phyloP scores from a whole-genome alignment of 2,113 vertebrate genomes.

The Onychostruthus taczanowskii region DNA sequence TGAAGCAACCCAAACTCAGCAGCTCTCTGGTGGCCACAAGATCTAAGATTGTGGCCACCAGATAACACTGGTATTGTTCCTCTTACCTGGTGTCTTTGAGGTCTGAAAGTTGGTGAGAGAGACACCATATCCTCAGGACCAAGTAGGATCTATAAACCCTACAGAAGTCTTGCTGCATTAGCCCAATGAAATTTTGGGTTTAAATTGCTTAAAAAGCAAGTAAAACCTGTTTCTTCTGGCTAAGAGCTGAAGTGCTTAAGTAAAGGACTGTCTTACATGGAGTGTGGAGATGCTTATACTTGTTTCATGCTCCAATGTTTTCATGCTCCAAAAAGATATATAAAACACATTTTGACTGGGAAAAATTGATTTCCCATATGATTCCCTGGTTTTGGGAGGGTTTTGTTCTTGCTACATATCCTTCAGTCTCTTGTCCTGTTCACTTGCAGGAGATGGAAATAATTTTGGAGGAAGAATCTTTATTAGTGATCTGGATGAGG shows the following conservation, averaged over 20 bases:
- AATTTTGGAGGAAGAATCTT: neutral
- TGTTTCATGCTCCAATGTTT: neutral
- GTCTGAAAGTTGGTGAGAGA: neutral
- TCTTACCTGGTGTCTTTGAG: neutral
- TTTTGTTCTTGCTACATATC: neutral
- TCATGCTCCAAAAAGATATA: neutral
- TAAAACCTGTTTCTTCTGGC: neutral
- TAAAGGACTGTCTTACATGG: neutral
- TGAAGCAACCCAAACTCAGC: neutral
- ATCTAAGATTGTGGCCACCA: neutral
- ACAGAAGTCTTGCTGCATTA: neutral
- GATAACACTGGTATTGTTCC: neutral
- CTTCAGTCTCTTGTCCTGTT: neutral
- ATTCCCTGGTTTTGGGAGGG: neutral
- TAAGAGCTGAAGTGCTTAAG: neutral
- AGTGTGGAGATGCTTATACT: neutral
- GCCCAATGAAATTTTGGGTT: neutral
- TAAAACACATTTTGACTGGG: neutral
- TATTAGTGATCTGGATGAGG: neutral
- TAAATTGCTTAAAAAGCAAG: neutral
- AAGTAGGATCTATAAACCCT: neutral
- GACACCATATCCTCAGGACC: neutral
- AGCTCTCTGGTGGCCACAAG: neutral
- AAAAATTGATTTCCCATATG: neutral
- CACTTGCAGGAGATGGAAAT: neutral